Percentiles rank a stretch among this genome's conserved stretches.
phyloP scores from a whole-genome alignment of 2,113 vertebrate species.

The Sarotherodon lohbergeri region DNA sequence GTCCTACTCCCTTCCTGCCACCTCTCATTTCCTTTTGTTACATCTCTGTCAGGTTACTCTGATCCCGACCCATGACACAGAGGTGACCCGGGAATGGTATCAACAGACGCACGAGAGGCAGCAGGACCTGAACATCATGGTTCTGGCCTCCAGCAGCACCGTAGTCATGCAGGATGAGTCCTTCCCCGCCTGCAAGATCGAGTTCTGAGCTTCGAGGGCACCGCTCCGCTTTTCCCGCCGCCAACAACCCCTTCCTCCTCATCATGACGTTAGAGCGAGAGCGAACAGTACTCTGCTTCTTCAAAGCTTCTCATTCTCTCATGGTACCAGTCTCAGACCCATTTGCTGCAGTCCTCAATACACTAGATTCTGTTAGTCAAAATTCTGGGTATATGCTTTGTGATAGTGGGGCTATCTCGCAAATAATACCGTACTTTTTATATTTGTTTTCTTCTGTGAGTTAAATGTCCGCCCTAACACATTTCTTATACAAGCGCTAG shows the following conservation, averaged over 20 bases:
- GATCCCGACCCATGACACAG: conserved; percentile 96
- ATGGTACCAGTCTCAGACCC: conserved; percentile 3
- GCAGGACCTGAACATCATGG: conserved; percentile 95
- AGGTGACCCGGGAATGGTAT: conserved; percentile 97
- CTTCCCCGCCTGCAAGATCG: conserved; percentile 99
- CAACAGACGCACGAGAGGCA: conserved; percentile 97
- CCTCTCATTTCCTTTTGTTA: background rate
- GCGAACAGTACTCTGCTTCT: background rate
- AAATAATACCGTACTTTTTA: background rate
- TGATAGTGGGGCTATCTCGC: background rate
- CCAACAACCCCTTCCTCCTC: background rate
- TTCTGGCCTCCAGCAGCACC: conserved; percentile 98
- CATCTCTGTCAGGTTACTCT: conserved; percentile 82
- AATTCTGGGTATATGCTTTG: conserved; percentile 12
- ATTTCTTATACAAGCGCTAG: background rate
- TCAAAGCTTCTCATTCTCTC: conserved; percentile 20
- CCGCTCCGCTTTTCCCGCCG: background rate
- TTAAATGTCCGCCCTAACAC: background rate
- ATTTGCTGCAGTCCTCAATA: conserved; percentile 12
- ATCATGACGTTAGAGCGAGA: conserved; percentile 10
- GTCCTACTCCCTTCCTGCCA: background rate
- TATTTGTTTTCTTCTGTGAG: conserved; percentile 8
- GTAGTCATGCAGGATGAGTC: conserved; percentile 99
- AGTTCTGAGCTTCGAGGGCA: conserved; percentile 80
- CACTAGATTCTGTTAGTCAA: conserved; percentile 30